Conservation (phyloP, 2,113 vertebrate genomes). For the Elaphurus davidianus region DNA sequence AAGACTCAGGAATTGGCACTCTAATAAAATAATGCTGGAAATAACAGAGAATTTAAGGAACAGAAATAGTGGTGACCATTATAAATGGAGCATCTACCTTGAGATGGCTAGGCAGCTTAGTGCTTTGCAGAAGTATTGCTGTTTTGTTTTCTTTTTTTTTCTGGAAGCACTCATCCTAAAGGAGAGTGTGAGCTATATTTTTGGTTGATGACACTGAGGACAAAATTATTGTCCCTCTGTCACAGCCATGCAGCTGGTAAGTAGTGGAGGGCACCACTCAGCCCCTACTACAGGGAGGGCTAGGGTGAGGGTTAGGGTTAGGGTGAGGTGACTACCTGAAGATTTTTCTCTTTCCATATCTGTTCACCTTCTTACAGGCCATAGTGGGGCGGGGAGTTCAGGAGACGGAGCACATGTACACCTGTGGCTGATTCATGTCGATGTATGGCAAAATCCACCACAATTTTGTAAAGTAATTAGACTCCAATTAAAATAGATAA, state of each 20-base stretch:
- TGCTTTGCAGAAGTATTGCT: background rate
- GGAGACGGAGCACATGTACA: background rate
- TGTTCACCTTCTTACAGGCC: background rate
- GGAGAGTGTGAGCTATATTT: background rate
- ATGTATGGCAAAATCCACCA: background rate
- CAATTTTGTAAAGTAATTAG: background rate
- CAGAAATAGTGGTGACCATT: too few relatives aligned
- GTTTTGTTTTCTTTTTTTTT: background rate
- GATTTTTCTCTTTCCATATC: background rate
- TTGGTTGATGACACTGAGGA: background rate
- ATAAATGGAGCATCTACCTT: too few relatives aligned
- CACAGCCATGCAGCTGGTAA: fast-evolving
- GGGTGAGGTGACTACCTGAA: background rate
- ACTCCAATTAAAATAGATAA: background rate
- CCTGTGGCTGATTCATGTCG: background rate
- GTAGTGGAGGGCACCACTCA: too few relatives aligned
- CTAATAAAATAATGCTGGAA: background rate
- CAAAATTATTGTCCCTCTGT: background rate
- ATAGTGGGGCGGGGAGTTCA: background rate
- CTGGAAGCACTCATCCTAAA: background rate
- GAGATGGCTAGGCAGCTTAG: fast-evolving
- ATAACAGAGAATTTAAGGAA: background rate
- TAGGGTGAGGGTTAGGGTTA: background rate
- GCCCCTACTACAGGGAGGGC: background rate
- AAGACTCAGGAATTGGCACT: background rate